These are phyloP conservation scores for Enteromius thamalakanensis DNA, from an alignment of 2,797 vertebrate species.

Conservation along the genomic window DNA sequence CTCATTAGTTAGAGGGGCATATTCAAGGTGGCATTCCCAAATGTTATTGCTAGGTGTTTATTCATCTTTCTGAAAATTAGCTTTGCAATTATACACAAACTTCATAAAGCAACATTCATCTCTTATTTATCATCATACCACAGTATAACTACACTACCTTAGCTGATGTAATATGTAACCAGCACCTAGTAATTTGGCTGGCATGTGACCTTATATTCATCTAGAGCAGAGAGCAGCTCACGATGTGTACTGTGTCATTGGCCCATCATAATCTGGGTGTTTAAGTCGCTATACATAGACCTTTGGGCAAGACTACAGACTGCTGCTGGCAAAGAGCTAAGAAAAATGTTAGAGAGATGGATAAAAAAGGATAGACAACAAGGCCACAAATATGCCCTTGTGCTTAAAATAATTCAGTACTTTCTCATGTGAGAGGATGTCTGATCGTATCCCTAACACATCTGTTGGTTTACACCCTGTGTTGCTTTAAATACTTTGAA, in stretches of 20 bases:
- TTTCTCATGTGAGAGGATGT: slow-evolving; percentile 32
- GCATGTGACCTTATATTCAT: slow-evolving; percentile 27
- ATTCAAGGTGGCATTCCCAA: neutral
- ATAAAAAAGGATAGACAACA: slow-evolving; percentile 41
- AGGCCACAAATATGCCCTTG: slow-evolving; percentile 55
- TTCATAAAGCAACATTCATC: slow-evolving; percentile 29
- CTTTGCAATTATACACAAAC: slow-evolving; percentile 9
- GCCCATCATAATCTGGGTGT: slow-evolving; percentile 34
- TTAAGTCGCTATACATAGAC: slow-evolving; percentile 48
- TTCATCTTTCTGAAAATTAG: neutral
- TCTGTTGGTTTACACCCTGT: slow-evolving; percentile 28
- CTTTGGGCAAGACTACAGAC: slow-evolving; percentile 26
- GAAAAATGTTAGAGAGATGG: slow-evolving; percentile 33
- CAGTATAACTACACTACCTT: slow-evolving; percentile 19
- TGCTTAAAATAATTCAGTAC: slow-evolving; percentile 42
- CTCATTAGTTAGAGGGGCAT: neutral
- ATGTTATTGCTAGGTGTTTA: neutral
- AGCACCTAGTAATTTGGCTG: slow-evolving; percentile 50
- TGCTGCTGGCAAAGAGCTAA: slow-evolving; percentile 47
- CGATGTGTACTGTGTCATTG: slow-evolving; percentile 39
- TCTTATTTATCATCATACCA: slow-evolving; percentile 17
- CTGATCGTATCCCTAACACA: slow-evolving; percentile 24
- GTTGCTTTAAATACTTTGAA: slow-evolving; percentile 1
- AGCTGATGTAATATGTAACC: neutral
- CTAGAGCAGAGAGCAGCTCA: slow-evolving; percentile 26